Evolutionary conservation across 2,113 vertebrate genomes (phyloP).

Genomic region (Onychostoma macrolepis): DNA sequence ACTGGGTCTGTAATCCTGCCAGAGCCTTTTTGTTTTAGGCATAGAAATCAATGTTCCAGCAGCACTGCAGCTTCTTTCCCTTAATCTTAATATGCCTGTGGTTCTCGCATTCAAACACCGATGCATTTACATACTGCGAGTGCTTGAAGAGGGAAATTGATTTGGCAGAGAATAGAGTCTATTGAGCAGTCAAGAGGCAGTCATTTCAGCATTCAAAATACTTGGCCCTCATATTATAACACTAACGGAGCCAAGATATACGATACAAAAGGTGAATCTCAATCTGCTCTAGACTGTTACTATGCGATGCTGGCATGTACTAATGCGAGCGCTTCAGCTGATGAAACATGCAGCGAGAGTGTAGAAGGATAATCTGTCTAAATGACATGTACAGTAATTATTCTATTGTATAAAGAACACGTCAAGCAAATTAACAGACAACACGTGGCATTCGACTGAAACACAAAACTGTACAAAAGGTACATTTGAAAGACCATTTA

Average conservation of each 20-base stretch:
- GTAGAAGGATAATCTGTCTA: constrained; percentile 16
- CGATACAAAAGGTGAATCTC: constrained; percentile 41
- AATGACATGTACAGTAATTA: constrained; percentile 28
- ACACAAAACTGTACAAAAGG: neutral
- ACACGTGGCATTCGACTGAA: neutral
- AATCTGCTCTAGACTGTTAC: constrained; percentile 21
- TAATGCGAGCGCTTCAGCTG: neutral
- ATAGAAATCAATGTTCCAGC: constrained; percentile 50
- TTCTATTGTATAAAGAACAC: constrained; percentile 13
- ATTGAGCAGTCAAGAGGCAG: constrained; percentile 51
- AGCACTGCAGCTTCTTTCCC: constrained; percentile 5
- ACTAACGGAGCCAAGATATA: constrained; percentile 32
- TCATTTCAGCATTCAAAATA: constrained; percentile 41
- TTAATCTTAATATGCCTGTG: constrained; percentile 51
- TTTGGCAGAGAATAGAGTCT: constrained; percentile 34
- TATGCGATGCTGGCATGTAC: neutral
- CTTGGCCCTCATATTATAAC: constrained; percentile 42
- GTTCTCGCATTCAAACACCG: constrained; percentile 40
- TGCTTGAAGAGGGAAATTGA: constrained; percentile 50
- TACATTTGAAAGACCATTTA: constrained; percentile 20
- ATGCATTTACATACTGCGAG: constrained; percentile 32
- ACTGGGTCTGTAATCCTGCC: constrained; percentile 33
- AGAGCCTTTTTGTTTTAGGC: constrained; percentile 39
- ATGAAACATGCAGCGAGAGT: neutral
- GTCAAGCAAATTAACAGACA: constrained; percentile 30